Conservation (phyloP, 2,888 invertebrate genomes). For the Ormyrus pomaceus region DNA sequence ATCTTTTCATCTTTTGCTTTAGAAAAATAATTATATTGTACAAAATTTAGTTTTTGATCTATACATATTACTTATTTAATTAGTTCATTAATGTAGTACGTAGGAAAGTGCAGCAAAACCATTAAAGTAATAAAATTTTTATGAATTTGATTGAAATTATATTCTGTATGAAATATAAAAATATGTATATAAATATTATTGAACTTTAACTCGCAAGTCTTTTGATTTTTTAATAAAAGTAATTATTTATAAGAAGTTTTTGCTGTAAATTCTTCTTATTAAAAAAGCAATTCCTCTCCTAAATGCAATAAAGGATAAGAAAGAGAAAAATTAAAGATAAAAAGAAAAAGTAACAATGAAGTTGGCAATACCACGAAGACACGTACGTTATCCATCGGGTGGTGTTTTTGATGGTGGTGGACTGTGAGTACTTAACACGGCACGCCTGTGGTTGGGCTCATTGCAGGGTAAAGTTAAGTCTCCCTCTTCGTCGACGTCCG, state of each 20-base stretch:
- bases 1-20: background rate
- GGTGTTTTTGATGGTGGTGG: constrained; percentile 63
- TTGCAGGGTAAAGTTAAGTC: constrained; percentile 76
- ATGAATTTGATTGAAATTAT: background rate
- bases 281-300: no score
- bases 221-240: no score
- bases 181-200: background rate
- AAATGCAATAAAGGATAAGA: background rate
- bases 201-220: no score
- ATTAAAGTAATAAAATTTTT: no score
- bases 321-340: background rate
- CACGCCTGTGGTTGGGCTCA: constrained; percentile 72
- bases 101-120: no score
- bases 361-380: constrained; percentile 51
- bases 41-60: no score
- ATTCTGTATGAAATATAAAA: background rate
- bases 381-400: background rate
- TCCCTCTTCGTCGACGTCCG: constrained; percentile 74
- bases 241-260: no score
- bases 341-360: constrained; percentile 32
- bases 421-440: constrained; percentile 73
- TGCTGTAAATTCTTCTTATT: no score
- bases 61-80: background rate
- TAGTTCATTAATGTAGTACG: background rate
- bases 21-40: no score